Conservation (phyloP, 1,140 invertebrate species). For the Paralvinella palmiformis region DNA sequence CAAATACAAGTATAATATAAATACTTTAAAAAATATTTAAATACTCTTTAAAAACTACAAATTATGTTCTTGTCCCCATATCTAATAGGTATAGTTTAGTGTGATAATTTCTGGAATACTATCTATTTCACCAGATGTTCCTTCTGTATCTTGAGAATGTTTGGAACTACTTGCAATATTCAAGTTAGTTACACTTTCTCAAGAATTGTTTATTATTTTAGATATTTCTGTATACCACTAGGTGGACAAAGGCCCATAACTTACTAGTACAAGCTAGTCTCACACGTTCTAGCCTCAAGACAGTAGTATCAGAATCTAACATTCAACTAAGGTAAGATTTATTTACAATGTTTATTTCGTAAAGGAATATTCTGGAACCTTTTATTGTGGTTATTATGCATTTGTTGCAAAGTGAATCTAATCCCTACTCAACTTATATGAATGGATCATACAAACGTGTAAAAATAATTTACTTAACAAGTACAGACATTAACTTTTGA, state of each 20-base stretch:
- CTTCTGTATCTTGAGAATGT: not conserved
- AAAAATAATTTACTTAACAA: too few species aligned
- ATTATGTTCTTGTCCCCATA: too few species aligned
- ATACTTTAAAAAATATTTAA: too few species aligned
- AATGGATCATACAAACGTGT: constrained; percentile 1
- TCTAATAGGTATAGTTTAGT: too few species aligned
- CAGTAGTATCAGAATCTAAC: constrained; percentile 52
- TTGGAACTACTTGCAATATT: not conserved
- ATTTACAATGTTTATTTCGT: not conserved
- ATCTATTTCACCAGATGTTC: not conserved
- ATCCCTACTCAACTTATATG: not conserved
- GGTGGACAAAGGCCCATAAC: constrained; percentile 59
- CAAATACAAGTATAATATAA: too few species aligned
- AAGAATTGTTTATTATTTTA: not conserved
- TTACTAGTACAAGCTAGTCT: constrained; percentile 59
- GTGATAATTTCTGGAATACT: not conserved
- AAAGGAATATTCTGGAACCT: not conserved
- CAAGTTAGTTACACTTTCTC: not conserved
- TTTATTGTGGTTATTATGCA: not conserved
- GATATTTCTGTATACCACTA: constrained; percentile 22
- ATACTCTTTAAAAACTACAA: too few species aligned
- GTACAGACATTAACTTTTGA: too few species aligned
- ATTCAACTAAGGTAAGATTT: constrained; percentile 43
- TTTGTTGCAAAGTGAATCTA: not conserved
- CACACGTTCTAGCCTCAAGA: constrained; percentile 57